These are phyloP conservation scores for Saccostrea echinata DNA, from an alignment of 1,140 invertebrate species.

Conservation along the genomic window DNA sequence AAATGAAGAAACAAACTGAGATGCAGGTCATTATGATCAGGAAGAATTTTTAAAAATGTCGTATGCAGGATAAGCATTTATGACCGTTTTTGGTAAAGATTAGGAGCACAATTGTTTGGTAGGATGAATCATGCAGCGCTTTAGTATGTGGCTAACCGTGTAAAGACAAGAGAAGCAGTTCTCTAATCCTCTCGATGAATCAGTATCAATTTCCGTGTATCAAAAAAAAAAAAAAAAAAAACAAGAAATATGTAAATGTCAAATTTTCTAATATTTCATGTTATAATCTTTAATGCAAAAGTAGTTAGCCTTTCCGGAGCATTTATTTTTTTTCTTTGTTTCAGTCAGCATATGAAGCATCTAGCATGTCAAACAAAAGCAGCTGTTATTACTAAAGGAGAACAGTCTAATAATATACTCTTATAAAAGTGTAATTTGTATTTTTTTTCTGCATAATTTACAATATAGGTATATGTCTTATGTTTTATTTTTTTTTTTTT, in stretches of 20 bases:
- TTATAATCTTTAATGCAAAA: neutral
- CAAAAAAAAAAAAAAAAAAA: no score
- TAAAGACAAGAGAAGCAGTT: no score
- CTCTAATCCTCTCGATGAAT: neutral
- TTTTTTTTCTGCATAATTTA: no score
- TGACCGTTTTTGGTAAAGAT: neutral
- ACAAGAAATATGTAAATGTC: slow-evolving; percentile 2
- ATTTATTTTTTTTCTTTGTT: no score
- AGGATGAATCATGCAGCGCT: neutral
- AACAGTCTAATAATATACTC: no score
- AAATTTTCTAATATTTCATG: neutral
- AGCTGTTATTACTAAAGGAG: no score
- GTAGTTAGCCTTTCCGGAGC: neutral
- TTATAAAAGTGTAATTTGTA: no score
- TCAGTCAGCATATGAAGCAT: no score
- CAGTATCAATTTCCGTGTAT: neutral
- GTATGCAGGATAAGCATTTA: neutral
- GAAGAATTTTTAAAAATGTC: neutral
- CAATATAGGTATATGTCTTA: no score
- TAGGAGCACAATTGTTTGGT: neutral
- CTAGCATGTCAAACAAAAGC: no score
- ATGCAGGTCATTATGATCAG: neutral
- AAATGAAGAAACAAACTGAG: neutral
- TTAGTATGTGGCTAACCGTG: neutral
- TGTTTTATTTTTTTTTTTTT: no score